Base-by-base conservation (phyloP, 2,888 invertebrate species). In the Caenorhabditis japonica region DNA sequence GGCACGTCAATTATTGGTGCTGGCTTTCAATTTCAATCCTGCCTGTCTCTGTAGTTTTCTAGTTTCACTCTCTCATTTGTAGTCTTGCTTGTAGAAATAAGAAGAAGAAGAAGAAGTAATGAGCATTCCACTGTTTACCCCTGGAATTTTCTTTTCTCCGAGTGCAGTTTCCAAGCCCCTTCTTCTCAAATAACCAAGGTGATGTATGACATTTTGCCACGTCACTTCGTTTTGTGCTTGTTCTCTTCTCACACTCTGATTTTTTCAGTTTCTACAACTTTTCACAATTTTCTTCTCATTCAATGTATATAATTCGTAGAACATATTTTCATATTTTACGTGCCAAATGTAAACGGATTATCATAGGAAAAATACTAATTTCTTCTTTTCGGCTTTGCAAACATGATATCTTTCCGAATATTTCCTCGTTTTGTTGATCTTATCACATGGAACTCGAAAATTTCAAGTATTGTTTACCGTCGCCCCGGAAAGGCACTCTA, bases 301-400 rank as follows among this genome's bases (percentile, higher is more conserved):
- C 30, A 46, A 44, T 61, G 52, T 61, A 33, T 46, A 27, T 46
- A 53, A 62, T 62, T 27, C 34, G 33, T 53, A 62, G 53, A 62
- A 47, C 46, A 62, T 53, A 34, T n/a, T n/a, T n/a, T n/a, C n/a
- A n/a, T n/a, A n/a, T n/a, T 15, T 41, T 64, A 64, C 64, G 64
- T 64, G 64, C 64, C 64, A 64, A 56, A 55, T 33, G 53, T 46
- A 62, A 21, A 33, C 53, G 62, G 62, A 62, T 62, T 62, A 62
- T 55, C 53, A 53, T 53, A 23, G n/a, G n/a, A n/a, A n/a, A n/a
- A n/a, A n/a, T n/a, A n/a, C n/a, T n/a, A n/a, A 39, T 34, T 23
- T 19, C 15, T 13, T 27, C 38, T 47, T 39, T 51, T 33, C 21
- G 4, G 47, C 10, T 53, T 47, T 55, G 55, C 55, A 62, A 62